phyloP scores from a whole-genome alignment of 2,113 vertebrate genomes.

The Sebastes schlegelii region DNA sequence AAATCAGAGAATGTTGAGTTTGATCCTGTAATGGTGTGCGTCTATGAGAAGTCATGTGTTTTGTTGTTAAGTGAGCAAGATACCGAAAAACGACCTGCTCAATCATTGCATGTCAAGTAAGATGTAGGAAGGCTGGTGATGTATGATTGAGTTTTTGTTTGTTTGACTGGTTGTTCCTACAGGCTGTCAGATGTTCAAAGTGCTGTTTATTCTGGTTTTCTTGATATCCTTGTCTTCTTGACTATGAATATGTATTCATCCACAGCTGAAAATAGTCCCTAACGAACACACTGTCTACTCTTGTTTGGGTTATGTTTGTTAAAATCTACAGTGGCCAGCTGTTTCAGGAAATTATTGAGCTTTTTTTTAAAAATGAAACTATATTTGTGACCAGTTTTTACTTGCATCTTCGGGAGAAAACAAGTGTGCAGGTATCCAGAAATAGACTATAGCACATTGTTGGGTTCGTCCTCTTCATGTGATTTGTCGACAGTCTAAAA shows the following conservation, averaged over 20 bases:
- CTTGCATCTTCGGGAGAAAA: not conserved
- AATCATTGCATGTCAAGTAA: not conserved
- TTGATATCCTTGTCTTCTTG: not conserved
- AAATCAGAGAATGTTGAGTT: constrained; percentile 44
- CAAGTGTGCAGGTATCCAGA: not conserved
- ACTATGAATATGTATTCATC: not conserved
- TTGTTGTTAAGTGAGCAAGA: not conserved
- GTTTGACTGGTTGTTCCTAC: not conserved
- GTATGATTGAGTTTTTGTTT: no score
- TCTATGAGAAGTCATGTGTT: constrained; percentile 10
- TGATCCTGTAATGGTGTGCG: constrained; percentile 35
- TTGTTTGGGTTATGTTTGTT: not conserved
- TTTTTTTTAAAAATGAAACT: not conserved
- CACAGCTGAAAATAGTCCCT: not conserved
- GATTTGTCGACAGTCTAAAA: not conserved
- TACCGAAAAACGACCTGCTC: not conserved
- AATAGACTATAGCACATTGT: not conserved
- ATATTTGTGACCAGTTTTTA: not conserved
- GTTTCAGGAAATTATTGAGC: no score
- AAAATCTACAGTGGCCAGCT: not conserved
- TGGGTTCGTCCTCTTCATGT: not conserved
- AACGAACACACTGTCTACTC: not conserved
- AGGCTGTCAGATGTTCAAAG: not conserved
- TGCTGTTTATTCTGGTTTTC: not conserved
- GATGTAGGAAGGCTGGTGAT: not conserved